Evolutionary conservation across 2,888 invertebrate species (phyloP), one percentile per base, ranked within the genome.

Genomic region (Halictus ligatus): DNA sequence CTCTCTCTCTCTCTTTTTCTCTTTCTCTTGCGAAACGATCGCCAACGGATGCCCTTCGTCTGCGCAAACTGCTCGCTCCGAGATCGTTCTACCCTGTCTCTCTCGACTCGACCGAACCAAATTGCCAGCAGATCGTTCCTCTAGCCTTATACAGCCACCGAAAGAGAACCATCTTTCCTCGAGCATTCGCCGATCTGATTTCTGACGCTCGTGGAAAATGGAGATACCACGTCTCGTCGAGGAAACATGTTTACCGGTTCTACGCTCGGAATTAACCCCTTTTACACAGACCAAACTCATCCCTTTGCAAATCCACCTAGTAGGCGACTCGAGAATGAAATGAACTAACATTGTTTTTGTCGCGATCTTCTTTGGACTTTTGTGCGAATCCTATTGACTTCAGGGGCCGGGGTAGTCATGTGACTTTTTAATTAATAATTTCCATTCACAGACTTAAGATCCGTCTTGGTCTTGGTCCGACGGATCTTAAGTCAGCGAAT

Each of bases 21-120:
- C 6, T 43, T 6, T n/a, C 13, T 40, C n/a, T 43, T 18, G 67
- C 18, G 67, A 67, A 67, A 67, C 67, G 67, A 67, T 21, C 67
- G 67, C 29, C 64, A 67, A 67, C 67, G 67, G 67, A 35, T 60
- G 71, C 84, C 25, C 60, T 67, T 73, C 76, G 46, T 69, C 84
- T 58, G 35, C 21, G 78, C 60, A 40, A 84, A 84, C 75, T 72
- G 21, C 21, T 40, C 64, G 79, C 29, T 35, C 25, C 64, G 40
- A 15, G 13, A 43, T 13, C 40, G 5, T 69, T 15, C 35, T 18
- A 40, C 21, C 21, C 54, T 48, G 50, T 13, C 18, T 73, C 58
- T 50, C 71, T 40, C 54, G 15, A 21, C 21, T 21, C 43, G 43
- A 35, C 6, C 72, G 25, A 5, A 46, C 58, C 58, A 81, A 84